Evolutionary conservation across 2,113 vertebrate genomes (phyloP).

Genomic region (Amia ocellicauda): DNA sequence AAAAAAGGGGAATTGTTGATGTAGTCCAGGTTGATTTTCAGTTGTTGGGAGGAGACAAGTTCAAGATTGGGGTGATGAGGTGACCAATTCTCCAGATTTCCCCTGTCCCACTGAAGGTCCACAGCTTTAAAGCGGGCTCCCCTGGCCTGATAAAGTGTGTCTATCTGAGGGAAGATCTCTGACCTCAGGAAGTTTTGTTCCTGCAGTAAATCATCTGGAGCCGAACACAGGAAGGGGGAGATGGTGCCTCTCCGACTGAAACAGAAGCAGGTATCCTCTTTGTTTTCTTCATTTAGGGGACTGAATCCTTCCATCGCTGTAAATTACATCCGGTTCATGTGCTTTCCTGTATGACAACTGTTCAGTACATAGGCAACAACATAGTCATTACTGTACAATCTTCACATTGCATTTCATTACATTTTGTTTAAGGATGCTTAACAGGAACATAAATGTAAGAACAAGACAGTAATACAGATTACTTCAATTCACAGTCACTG

Average conservation of each 20-base stretch:
- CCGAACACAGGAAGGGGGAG: slow-evolving; percentile 30
- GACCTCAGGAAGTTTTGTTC: slow-evolving; percentile 35
- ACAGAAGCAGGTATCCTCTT: not conserved
- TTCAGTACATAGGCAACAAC: no score
- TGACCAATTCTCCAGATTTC: not conserved
- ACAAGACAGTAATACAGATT: no score
- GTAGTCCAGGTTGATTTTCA: slow-evolving; percentile 41
- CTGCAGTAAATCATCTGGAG: slow-evolving; percentile 34
- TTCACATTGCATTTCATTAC: no score
- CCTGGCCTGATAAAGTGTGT: slow-evolving; percentile 33
- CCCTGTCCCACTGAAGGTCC: slow-evolving; percentile 20
- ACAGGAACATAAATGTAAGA: no score
- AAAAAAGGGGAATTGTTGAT: slow-evolving; percentile 43
- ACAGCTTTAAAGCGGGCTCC: slow-evolving; percentile 43
- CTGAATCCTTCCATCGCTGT: no score
- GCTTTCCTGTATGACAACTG: no score
- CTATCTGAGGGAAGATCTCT: slow-evolving; percentile 44
- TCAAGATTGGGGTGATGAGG: not conserved
- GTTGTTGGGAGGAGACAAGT: slow-evolving; percentile 21
- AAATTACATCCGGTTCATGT: no score
- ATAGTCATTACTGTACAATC: no score
- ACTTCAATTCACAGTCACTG: no score
- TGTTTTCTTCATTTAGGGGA: slow-evolving; percentile 12
- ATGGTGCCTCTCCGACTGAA: slow-evolving; percentile 23
- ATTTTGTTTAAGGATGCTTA: no score